Evolutionary conservation across 2,113 vertebrate species (phyloP).

Genomic region (Terrapene triunguis): DNA sequence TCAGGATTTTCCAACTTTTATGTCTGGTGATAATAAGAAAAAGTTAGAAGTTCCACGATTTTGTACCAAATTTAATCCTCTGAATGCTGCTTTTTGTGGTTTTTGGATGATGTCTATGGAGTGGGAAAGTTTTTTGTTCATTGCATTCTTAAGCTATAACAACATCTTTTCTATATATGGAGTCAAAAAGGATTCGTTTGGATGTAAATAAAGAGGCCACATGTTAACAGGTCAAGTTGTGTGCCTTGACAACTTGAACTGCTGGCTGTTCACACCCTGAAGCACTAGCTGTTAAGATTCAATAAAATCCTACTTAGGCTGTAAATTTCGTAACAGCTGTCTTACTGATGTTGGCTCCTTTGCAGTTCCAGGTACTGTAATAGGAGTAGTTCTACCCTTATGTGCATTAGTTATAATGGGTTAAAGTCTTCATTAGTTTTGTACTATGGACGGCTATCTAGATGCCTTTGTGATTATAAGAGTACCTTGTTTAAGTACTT

Average conservation of each 20-base stretch:
- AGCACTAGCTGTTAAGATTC: not conserved
- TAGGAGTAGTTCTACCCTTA: not conserved
- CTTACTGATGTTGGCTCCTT: not conserved
- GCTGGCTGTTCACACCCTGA: accelerated
- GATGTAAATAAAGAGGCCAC: not conserved
- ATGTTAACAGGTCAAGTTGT: not conserved
- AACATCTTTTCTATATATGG: not conserved
- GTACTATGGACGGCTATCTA: not conserved
- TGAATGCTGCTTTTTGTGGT: not conserved
- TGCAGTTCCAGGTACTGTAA: not conserved
- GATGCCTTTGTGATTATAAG: not conserved
- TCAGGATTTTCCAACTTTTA: accelerated
- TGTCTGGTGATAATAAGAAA: not conserved
- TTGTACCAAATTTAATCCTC: not conserved
- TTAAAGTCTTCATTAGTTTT: not conserved
- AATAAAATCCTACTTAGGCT: not conserved
- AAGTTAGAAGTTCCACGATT: not conserved
- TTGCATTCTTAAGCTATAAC: not conserved
- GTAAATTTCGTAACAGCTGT: not conserved
- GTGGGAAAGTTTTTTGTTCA: not conserved
- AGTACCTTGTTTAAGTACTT: not conserved
- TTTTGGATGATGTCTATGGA: not conserved
- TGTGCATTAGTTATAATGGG: not conserved
- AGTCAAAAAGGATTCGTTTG: not conserved
- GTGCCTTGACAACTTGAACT: accelerated